Conservation (phyloP, 2,888 invertebrate genomes). For the Ferrisia virgata region DNA sequence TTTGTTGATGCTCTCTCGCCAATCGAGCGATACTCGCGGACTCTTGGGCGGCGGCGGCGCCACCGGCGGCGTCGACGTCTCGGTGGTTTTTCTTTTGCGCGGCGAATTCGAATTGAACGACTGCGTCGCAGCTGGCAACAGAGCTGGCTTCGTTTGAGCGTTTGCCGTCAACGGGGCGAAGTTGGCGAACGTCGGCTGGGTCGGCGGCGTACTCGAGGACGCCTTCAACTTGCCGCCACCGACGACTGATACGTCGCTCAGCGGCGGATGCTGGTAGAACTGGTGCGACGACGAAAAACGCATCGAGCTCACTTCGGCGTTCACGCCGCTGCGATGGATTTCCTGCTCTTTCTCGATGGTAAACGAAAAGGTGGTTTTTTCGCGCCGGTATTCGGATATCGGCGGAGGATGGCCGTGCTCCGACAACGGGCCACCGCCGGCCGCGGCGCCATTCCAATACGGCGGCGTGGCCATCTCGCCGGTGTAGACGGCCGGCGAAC, state of each 20-base stretch:
- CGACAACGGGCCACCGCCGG: too few relatives aligned
- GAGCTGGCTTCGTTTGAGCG: background rate
- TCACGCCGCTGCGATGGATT: constrained; percentile 21
- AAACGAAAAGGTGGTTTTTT: constrained; percentile 36
- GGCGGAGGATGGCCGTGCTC: too few relatives aligned
- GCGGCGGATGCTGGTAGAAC: background rate
- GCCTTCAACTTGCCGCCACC: background rate
- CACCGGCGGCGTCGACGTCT: background rate
- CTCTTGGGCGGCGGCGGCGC: constrained; percentile 47
- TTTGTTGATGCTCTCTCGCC: constrained; percentile 59
- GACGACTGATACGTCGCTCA: background rate
- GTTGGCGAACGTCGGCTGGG: background rate
- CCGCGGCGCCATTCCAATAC: background rate
- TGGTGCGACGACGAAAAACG: constrained; percentile 17
- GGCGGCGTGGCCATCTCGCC: background rate
- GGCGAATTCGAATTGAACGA: constrained; percentile 51
- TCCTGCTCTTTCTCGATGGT: constrained; percentile 34
- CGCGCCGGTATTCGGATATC: constrained; percentile 26
- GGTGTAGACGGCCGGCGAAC: background rate
- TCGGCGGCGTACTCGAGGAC: background rate
- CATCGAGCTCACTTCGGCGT: constrained; percentile 10
- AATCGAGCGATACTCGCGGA: constrained; percentile 56
- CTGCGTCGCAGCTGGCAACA: constrained; percentile 39
- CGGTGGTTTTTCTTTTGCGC: constrained; percentile 41
- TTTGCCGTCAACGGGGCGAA: background rate